Evolutionary conservation across 2,888 invertebrate genomes (phyloP).

Genomic region (Lacanobia wlatinum): DNA sequence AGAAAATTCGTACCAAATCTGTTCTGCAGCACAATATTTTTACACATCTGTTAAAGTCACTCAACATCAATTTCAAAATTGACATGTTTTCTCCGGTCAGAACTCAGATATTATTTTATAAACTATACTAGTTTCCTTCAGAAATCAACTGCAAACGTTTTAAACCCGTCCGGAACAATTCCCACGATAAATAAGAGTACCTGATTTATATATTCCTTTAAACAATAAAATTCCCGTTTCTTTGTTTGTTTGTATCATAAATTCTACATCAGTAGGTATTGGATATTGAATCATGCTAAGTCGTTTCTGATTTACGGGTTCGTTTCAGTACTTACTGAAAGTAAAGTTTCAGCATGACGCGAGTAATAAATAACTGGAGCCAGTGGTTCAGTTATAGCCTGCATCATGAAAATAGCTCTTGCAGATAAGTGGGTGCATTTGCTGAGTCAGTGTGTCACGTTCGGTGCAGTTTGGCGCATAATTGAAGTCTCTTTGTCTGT

Average conservation of each 20-base stretch:
- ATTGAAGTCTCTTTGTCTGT: conserved; percentile 52
- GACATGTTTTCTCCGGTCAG: neutral
- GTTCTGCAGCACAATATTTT: neutral
- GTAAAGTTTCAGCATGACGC: neutral
- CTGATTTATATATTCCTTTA: conserved; percentile 22
- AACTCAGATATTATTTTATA: neutral
- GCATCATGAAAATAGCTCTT: conserved; percentile 71
- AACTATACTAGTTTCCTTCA: neutral
- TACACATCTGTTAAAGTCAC: conserved; percentile 13
- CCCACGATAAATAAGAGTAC: conserved; percentile 38
- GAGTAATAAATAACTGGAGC: neutral
- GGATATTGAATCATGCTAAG: conserved; percentile 60
- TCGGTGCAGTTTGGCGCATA: conserved; percentile 39
- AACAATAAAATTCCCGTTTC: conserved; percentile 59
- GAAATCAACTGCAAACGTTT: conserved; percentile 4
- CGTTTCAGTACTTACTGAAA: conserved; percentile 40
- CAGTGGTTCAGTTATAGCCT: conserved; percentile 43
- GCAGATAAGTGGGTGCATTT: conserved; percentile 69
- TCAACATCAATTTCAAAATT: conserved; percentile 9
- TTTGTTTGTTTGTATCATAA: conserved; percentile 61
- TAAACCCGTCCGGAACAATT: conserved; percentile 21
- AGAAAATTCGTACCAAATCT: neutral
- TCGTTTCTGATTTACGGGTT: conserved; percentile 61
- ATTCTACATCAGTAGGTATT: conserved; percentile 41
- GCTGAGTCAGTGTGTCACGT: conserved; percentile 67